phyloP scores from a whole-genome alignment of 1,140 invertebrate species.

The Dinoponera quadriceps region DNA sequence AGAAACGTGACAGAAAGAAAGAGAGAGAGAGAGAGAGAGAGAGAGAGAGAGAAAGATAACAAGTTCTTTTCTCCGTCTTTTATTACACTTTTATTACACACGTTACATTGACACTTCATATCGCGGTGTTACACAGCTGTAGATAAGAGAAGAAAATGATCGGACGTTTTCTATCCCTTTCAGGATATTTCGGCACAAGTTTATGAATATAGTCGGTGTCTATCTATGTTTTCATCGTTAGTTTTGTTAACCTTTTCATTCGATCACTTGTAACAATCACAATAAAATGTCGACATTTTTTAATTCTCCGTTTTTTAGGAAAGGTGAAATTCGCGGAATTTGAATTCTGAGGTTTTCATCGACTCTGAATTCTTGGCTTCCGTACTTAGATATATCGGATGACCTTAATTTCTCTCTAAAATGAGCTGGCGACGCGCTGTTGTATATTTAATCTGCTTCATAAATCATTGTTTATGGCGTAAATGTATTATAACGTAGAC shows the following conservation, averaged over 20 bases:
- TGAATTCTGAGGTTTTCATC: slow-evolving; percentile 15
- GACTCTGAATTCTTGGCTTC: slow-evolving; percentile 8
- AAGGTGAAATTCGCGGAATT: neutral
- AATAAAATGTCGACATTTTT: neutral
- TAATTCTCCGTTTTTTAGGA: neutral
- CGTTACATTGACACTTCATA: no score
- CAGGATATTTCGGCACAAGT: no score
- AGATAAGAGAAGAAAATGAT: no score
- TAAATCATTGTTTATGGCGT: neutral
- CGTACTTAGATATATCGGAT: neutral
- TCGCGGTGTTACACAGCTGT: no score
- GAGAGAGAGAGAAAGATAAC: no score
- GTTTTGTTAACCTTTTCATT: neutral
- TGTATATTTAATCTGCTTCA: slow-evolving; percentile 21
- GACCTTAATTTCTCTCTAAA: slow-evolving; percentile 43
- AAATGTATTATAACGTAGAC: slow-evolving; percentile 11
- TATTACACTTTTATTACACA: no score
- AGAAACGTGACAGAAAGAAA: no score
- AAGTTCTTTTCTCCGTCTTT: no score
- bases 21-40: no score
- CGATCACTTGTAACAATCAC: neutral
- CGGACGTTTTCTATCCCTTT: no score
- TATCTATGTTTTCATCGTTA: no score
- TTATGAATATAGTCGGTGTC: no score
- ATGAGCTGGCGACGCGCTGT: neutral